Base-by-base conservation (phyloP, 2,113 vertebrate species). In the Panthera tigris region DNA sequence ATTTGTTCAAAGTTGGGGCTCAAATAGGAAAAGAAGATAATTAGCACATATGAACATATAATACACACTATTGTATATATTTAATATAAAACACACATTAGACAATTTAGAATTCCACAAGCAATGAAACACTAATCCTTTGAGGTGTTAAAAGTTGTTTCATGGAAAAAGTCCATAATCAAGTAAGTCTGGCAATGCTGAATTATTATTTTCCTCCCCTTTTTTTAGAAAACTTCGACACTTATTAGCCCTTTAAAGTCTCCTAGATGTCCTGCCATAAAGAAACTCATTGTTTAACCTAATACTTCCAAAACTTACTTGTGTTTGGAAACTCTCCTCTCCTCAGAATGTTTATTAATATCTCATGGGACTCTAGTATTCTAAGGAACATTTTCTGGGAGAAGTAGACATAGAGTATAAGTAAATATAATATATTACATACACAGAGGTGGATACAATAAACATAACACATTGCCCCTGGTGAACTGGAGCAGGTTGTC, bases 191-290 rank as follows among this genome's bases (percentile, higher is more conserved):
- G 39, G 25, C n/a, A 66, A 52, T 87, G 52, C 73, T 36, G 3
- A 89, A 81, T 91, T 93, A 45, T 94, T 92, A 85, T 76, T 97
- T 97, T 93, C 87, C 39, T 82, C 50, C 36, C 21, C 71, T 27
- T 94, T 82, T 87, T 68, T 74, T 94, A 94, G 65, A 87, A 92
- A 95, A 89, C 23, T 33, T 33, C 68, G 89, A n/a, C 52, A 89
- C n/a, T 52, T 55, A 45, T 78, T 94, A 90, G 15, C 7, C 63
- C 25, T 87, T 68, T 88, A 79, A 84, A 89, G 21, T 63, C 68
- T 91, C 80, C 57, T 45, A 52, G 14, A 94, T 93, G 13, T 84
- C 91, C 82, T 92, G 36, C 23, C 16, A 14, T 61, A 94, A 95
- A 86, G 84, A 89, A 97, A 93, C 12, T 21, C 27, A 82, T 85